Conservation (phyloP, 2,113 vertebrate genomes). For the Tachysurus vachellii region DNA sequence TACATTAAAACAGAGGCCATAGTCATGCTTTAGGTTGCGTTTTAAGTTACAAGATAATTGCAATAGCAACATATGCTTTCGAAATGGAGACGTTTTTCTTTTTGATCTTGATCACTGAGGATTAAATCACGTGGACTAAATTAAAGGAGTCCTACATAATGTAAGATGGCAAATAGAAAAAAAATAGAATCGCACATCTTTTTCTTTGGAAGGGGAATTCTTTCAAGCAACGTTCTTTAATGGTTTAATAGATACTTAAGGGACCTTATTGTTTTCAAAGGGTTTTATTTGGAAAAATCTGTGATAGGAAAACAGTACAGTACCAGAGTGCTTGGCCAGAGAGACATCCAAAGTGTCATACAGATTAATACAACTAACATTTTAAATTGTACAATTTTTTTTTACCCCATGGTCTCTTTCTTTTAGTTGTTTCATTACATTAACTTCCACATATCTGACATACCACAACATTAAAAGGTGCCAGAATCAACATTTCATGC, state of each 20-base stretch:
- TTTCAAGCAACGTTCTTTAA: background rate
- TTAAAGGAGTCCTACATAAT: background rate
- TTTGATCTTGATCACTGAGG: background rate
- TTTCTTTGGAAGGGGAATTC: background rate
- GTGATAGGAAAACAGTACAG: background rate
- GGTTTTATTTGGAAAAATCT: background rate
- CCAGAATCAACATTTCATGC: background rate
- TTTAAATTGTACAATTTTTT: no score
- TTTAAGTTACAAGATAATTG: background rate
- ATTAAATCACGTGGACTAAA: background rate
- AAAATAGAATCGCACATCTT: background rate
- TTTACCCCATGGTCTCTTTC: background rate
- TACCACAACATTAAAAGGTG: background rate
- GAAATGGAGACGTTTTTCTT: background rate
- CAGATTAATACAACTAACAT: no score
- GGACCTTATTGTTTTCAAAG: background rate
- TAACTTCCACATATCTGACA: background rate
- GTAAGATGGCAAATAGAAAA: background rate
- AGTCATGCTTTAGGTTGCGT: background rate
- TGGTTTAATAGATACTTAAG: background rate
- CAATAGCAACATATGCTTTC: background rate
- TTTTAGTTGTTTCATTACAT: background rate
- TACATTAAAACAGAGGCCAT: background rate
- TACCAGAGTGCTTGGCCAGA: background rate
- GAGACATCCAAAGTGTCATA: background rate